Evolutionary conservation across 2,113 vertebrate species (phyloP), one percentile per base, ranked within the genome.

Genomic region (Atlantisia rogersi): DNA sequence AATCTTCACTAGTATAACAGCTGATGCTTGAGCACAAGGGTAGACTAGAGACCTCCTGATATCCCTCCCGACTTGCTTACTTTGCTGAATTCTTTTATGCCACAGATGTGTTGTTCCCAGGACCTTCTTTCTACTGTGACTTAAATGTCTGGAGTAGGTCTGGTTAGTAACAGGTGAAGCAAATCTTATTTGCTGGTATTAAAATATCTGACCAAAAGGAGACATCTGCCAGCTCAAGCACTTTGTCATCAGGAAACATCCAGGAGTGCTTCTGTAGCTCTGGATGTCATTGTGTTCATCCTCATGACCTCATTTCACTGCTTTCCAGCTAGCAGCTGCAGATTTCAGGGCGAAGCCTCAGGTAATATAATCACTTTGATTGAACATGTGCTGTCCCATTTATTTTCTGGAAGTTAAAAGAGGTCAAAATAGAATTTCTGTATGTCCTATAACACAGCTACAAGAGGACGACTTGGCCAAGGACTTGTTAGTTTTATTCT

Each of bases 351-450:
- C n/a, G 44, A 94, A 92, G 93, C 93, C 90, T 94, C 88, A 92
- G 95, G 93, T 96, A 95, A 95, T 92, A 46, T 42, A 94, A 91
- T 91, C 55, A 88, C 52, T 95, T 95, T 91, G 64, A 92, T 83
- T 94, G 92, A 94, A 88, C 91, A 94, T 91, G 76, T 95, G 83
- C 91, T 94, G 76, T 88, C 73, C 94, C 88, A 86, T 90, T 94
- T 95, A 75, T 95, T 93, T 96, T 92, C 73, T 92, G 86, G 52
- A 88, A 88, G 40, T 94, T 92, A 71, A 86, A 94, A 92, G 74
- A 95, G 88, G 86, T 95, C 92, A 86, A 88, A 95, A 25, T 5
- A 69, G 55, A 92, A 81, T 88, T 91, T 96, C 56, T 81, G 15
- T 26, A n/a, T 78, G 42, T 94, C 71, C 22, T 88, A 4, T 63